phyloP scores from a whole-genome alignment of 2,888 invertebrate species.

The Sinohyriopsis cumingii region DNA sequence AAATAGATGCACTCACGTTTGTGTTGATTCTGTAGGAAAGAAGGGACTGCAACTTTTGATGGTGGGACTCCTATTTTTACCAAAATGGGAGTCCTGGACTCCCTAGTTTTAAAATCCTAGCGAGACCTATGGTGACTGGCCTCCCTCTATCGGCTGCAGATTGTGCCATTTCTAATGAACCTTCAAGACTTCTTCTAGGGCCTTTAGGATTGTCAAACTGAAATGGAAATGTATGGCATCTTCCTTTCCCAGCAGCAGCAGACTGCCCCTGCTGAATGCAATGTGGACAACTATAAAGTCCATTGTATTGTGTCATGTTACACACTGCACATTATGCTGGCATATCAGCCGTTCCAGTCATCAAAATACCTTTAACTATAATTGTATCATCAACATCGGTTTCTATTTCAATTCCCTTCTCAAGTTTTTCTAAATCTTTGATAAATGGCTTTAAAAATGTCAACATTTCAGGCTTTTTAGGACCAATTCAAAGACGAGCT shows the following conservation, averaged over 20 bases:
- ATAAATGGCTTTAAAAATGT: conserved; percentile 15
- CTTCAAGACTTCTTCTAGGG: background rate
- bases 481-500: conserved; percentile 15
- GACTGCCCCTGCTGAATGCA: conserved; percentile 5
- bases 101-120: too few species aligned
- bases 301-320: conserved; percentile 8
- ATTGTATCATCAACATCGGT: background rate
- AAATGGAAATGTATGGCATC: conserved; percentile 6
- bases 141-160: background rate
- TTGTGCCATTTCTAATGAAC: background rate
- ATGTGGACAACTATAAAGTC: conserved; percentile 5
- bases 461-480: conserved; percentile 12
- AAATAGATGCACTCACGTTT: too few species aligned
- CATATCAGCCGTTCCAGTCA: conserved; percentile 13
- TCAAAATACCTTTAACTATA: background rate
- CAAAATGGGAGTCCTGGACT: too few species aligned
- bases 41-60: too few species aligned
- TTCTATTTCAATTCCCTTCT: conserved; percentile 5
- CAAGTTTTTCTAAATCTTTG: conserved; percentile 6
- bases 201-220: background rate
- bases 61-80: too few species aligned
- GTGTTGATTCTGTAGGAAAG: too few species aligned
- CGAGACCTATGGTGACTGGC: too few species aligned
- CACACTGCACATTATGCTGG: conserved; percentile 7
- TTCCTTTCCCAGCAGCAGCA: conserved; percentile 5